Evolutionary conservation across 2,888 invertebrate genomes (phyloP).

Genomic region (Anagyrus pseudococci): DNA sequence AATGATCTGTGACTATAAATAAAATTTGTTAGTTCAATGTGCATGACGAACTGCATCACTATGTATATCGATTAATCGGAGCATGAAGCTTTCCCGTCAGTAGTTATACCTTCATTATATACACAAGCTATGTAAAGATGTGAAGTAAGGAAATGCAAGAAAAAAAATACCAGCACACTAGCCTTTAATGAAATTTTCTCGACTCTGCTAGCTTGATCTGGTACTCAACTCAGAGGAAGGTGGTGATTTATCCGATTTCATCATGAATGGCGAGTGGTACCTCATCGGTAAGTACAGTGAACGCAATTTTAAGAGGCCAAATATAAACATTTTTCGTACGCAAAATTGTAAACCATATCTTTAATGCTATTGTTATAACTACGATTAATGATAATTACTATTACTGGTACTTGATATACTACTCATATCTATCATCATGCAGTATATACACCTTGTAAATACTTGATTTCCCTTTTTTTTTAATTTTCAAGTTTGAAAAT

Average conservation of each 20-base stretch:
- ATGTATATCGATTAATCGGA: too few species aligned
- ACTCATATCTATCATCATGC: too few species aligned
- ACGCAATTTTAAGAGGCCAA: not conserved
- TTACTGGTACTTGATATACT: too few species aligned
- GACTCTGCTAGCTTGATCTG: constrained; percentile 83
- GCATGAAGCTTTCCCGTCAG: too few species aligned
- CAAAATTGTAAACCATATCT: not conserved
- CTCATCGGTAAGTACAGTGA: constrained; percentile 82
- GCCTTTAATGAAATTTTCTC: constrained; percentile 38
- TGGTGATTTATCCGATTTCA: constrained; percentile 96
- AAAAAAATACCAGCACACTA: constrained; percentile 50
- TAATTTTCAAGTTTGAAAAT: too few species aligned
- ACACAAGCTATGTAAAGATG: constrained; percentile 5
- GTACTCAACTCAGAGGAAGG: constrained; percentile 91
- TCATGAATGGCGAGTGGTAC: constrained; percentile 99
- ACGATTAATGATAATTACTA: too few species aligned
- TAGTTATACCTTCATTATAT: not conserved
- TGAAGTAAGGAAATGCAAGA: constrained; percentile 30
- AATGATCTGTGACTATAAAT: too few species aligned
- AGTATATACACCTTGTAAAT: too few species aligned
- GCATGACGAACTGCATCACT: too few species aligned
- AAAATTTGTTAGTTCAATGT: too few species aligned
- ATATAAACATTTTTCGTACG: not conserved
- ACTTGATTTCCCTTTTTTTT: too few species aligned
- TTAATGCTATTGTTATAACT: too few species aligned